Percentiles rank a stretch among this genome's conserved stretches.
Conservation (phyloP, 2,797 vertebrate species). For the Vireo griseus region DNA sequence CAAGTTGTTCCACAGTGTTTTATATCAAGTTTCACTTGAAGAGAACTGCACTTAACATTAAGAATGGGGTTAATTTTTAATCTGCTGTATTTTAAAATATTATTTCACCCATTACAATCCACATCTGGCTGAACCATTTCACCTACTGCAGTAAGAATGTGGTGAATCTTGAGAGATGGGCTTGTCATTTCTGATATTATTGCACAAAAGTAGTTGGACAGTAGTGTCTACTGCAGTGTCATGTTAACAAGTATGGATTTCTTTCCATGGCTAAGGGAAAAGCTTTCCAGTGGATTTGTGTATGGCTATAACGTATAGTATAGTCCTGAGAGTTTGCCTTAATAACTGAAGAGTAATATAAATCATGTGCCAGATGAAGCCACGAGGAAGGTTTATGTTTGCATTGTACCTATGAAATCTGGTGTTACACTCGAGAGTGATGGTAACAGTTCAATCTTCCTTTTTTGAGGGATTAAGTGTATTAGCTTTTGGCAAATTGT, state of each 20-base stretch:
- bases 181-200: not conserved
- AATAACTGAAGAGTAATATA: not conserved
- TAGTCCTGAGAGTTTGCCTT: not conserved
- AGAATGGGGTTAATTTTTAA: not conserved
- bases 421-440: not conserved
- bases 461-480: not conserved
- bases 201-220: not conserved
- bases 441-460: not conserved
- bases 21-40: not conserved
- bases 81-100: not conserved
- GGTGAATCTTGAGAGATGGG: not conserved
- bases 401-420: not conserved
- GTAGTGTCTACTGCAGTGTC: not conserved
- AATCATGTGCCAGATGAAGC: not conserved
- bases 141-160: not conserved
- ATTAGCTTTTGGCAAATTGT: slow-evolving; percentile 19
- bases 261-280: not conserved
- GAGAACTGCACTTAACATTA: not conserved
- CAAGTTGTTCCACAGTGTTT: not conserved
- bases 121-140: not conserved
- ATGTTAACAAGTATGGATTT: not conserved
- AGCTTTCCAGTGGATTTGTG: not conserved
- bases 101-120: not conserved
- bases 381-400: not conserved
- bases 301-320: not conserved